Evolutionary conservation across 2,888 invertebrate species (phyloP), one percentile per base, ranked within the genome.

Genomic region (Beris chalybata): DNA sequence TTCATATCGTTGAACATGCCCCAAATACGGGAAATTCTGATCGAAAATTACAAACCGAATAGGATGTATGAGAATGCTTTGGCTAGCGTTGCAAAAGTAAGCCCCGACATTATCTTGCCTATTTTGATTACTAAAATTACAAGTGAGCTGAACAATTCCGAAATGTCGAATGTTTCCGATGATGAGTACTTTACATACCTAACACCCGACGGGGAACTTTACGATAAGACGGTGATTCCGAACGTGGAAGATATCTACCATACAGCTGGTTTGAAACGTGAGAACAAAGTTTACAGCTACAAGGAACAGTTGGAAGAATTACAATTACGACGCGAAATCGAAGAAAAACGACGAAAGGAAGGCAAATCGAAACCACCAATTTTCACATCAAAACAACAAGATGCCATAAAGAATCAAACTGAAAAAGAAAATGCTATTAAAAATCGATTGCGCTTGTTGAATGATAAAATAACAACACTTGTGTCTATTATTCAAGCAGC

Each of bases 231-330:
- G 71, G 88, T 91, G 0, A 81, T 92, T 59, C 89, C 90, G 15
- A 78, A 76, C 59, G 72, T 67, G 15, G 78, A 78, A 53, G 75
- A 79, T 47, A 76, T 77, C 58, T 80, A 79, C 69, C 73, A 74
- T 15, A 78, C 77, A 11, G 71, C 73, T 13, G 77, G 97, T 74
- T 85, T 97, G 78, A 95, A 94, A 79, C 86, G 97, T 13, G 98
- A 98, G 79, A 97, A 95, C 79, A 97, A 97, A 81, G 93, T 90
- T 2, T 98, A 98, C 79, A 95, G 95, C 70, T 97, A 94, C 79
- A 94, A 95, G 77, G 98, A 98, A 70, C 98, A 99, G 78, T 85
- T 95, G 75, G 97, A 97, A 75, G 98, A 98, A 78, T 79, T 95
- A 72, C 94, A 97, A 76, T 82, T 97, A 64, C 85, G 93, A n/a